Evolutionary conservation across 2,888 invertebrate species (phyloP).

Genomic region (Erebia ligea): DNA sequence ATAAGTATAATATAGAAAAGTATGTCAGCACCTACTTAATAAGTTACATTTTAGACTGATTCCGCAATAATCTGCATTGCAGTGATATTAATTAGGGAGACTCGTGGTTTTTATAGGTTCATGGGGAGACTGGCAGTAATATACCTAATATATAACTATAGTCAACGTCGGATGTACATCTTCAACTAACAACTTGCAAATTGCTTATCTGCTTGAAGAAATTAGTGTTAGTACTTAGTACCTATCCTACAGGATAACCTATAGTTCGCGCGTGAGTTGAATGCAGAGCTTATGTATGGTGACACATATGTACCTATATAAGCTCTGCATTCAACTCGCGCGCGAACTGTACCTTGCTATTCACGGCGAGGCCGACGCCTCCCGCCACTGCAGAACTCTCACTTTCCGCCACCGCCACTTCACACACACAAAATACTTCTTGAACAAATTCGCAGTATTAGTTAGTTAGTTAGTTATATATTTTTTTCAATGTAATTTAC

Average conservation of each 20-base stretch:
- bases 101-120: too few species aligned
- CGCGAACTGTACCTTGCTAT: slow-evolving; percentile 81
- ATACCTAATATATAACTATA: not conserved
- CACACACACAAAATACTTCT: slow-evolving; percentile 28
- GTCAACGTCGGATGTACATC: not conserved
- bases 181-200: not conserved
- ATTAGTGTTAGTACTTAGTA: slow-evolving; percentile 1
- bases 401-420: slow-evolving; percentile 74
- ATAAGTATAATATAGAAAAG: too few species aligned
- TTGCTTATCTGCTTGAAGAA: slow-evolving; percentile 12
- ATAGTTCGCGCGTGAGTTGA: too few species aligned
- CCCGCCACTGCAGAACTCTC: slow-evolving; percentile 70
- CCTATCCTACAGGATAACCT: slow-evolving; percentile 15
- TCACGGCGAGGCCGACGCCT: slow-evolving; percentile 81
- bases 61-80: slow-evolving; percentile 1
- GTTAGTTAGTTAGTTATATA: too few species aligned
- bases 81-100: slow-evolving; percentile 12
- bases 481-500: slow-evolving; percentile 3
- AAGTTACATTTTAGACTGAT: too few species aligned
- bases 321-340: too few species aligned
- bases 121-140: not conserved
- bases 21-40: too few species aligned
- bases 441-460: slow-evolving; percentile 16
- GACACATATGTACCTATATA: too few species aligned
- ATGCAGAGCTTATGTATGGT: too few species aligned